These are phyloP conservation scores for Crambe crambe DNA, from an alignment of 37 sponge, comb jelly and placozoan genomes.

Conservation along the genomic window DNA sequence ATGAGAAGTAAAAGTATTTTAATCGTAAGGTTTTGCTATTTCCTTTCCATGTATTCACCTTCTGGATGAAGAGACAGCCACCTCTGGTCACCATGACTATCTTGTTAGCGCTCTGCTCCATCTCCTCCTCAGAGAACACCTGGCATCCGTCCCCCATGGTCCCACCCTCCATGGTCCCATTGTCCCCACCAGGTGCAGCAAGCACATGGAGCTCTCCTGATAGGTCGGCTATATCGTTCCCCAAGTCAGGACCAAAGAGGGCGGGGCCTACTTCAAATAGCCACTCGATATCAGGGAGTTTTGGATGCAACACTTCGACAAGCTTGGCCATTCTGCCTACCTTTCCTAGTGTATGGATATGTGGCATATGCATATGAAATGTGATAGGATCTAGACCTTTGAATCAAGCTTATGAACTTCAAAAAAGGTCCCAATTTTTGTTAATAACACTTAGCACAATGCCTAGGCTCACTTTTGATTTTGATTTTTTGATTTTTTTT, in stretches of 20 bases:
- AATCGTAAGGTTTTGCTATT: not conserved
- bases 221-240: slow-evolving; percentile 35
- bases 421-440: too few species aligned
- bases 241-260: slow-evolving; percentile 64
- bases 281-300: not conserved
- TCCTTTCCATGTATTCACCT: slow-evolving; percentile 49
- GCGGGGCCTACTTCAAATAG: slow-evolving; percentile 56
- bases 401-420: too few species aligned
- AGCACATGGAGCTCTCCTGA: not conserved
- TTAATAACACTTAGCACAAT: too few species aligned
- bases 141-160: slow-evolving; percentile 29
- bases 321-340: slow-evolving; percentile 13
- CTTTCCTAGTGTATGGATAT: not conserved
- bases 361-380: too few species aligned
- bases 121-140: not conserved
- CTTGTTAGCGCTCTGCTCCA: slow-evolving; percentile 21
- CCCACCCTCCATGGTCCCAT: slow-evolving; percentile 5
- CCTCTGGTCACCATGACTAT: slow-evolving; percentile 77
- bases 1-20: not conserved
- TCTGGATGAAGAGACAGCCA: slow-evolving; percentile 87
- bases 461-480: too few species aligned
- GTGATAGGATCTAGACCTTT: too few species aligned
- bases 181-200: not conserved
- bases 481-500: too few species aligned
- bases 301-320: slow-evolving; percentile 15